Evolutionary conservation across 2,113 vertebrate genomes (phyloP), one percentile per base, ranked within the genome.

Genomic region (Cyprinus carpio): DNA sequence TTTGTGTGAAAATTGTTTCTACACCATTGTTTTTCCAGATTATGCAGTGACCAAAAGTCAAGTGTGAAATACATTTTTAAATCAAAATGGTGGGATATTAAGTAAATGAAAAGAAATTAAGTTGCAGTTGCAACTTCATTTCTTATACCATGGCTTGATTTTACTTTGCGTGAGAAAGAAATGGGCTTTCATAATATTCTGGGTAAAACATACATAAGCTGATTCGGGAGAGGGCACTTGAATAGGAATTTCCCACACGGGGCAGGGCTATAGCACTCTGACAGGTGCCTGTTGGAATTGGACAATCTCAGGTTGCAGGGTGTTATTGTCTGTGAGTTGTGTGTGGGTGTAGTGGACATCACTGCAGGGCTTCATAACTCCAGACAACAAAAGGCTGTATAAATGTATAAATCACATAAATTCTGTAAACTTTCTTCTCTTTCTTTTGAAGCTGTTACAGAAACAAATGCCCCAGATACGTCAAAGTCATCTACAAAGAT

Each of bases 201-300:
- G 29, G n/a, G 15, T 75, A 34, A 34, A 4, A 40, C 31, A 64
- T 85, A 64, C 10, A 37, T 76, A 82, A 15, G 23, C 62, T 82
- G 71, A 82, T 20, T 46, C 16, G 34, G 29, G 51, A 62, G 65
- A 75, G 82, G 72, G 49, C 46, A 27, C 51, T 27, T 15, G 43
- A 65, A 25, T 60, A 10, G 76, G 76, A 84, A 64, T 25, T 71
- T 87, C 18, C 40, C n/a, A 27, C n/a, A 76, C 46, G 23, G 75
- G 34, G 56, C 51, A 72, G 29, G 25, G 58, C 37, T 81, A 71
- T 72, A 15, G 11, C 23, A 80, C 54, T 76, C 74, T 87, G 89
- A 86, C 89, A 88, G 72, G 69, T 90, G 84, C 69, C 87, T 71
- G 74, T 60, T 76, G 84, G 83, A 75, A 62, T 85, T 58, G 84